Evolutionary conservation across 2,113 vertebrate genomes (phyloP).

Genomic region (Apus apus): DNA sequence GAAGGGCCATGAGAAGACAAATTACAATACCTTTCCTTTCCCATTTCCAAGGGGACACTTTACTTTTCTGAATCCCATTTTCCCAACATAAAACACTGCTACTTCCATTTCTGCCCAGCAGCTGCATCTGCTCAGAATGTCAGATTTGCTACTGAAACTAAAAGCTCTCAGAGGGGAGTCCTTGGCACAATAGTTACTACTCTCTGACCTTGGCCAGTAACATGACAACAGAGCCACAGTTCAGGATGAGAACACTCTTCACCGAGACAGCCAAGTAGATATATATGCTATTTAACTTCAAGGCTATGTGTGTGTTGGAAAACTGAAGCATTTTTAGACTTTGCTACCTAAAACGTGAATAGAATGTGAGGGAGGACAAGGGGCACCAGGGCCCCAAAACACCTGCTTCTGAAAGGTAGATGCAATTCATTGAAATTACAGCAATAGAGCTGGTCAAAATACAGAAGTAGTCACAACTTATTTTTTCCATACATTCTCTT

Average conservation of each 20-base stretch:
- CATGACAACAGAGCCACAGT: rapidly evolving
- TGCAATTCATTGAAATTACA: background rate
- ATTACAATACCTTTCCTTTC: background rate
- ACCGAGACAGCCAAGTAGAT: background rate
- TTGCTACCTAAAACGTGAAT: background rate
- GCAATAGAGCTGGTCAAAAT: background rate
- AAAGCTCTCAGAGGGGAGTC: background rate
- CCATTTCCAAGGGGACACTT: background rate
- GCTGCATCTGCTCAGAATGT: background rate
- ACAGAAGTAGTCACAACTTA: background rate
- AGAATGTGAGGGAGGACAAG: background rate
- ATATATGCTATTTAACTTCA: background rate
- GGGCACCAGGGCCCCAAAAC: background rate
- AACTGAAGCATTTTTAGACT: background rate
- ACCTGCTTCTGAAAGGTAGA: background rate
- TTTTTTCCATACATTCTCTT: background rate
- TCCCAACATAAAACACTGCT: background rate
- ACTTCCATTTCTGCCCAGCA: background rate
- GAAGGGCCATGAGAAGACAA: background rate
- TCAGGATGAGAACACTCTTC: background rate
- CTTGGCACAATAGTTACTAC: background rate
- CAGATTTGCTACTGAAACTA: background rate
- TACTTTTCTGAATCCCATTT: background rate
- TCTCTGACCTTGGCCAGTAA: background rate
- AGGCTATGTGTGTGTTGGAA: background rate